Conservation (phyloP, 2,797 vertebrate genomes). For the Enteromius paludinosus region DNA sequence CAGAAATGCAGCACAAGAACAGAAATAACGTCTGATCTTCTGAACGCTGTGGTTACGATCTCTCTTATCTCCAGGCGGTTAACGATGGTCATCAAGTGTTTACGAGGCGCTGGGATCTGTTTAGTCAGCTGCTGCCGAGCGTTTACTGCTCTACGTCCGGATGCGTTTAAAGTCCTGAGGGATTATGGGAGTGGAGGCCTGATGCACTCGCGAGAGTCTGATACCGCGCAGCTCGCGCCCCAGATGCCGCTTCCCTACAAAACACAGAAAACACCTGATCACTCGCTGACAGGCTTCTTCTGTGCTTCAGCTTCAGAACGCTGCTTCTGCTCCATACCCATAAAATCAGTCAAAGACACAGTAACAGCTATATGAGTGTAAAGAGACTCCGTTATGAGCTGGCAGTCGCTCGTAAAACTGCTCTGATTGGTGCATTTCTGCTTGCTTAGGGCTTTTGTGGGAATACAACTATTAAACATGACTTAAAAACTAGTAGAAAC, state of each 20-base stretch:
- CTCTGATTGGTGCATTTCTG: not conserved
- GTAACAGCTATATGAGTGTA: not conserved
- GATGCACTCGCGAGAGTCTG: conserved; percentile 72
- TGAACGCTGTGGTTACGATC: not conserved
- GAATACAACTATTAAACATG: not conserved
- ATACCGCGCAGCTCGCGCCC: conserved; percentile 68
- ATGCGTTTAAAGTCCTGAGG: conserved; percentile 74
- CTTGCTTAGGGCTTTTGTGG: not conserved
- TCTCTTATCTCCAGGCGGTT: not conserved
- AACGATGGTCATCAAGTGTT: not conserved
- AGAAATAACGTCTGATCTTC: not conserved
- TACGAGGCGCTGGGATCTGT: not conserved
- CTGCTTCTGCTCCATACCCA: not conserved
- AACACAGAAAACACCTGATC: not conserved
- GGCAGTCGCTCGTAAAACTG: not conserved
- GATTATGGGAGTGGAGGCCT: conserved; percentile 69
- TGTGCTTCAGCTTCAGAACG: too few species aligned
- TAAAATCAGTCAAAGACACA: not conserved
- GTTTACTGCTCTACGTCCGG: conserved; percentile 52
- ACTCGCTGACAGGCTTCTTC: too few species aligned
- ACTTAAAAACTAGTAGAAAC: not conserved
- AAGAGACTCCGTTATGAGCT: not conserved
- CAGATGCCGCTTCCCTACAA: conserved; percentile 71
- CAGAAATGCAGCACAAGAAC: not conserved
- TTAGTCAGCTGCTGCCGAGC: not conserved